These are phyloP conservation scores for Solenopsis invicta DNA, from an alignment of 1,140 invertebrate species.

Conservation along the genomic window DNA sequence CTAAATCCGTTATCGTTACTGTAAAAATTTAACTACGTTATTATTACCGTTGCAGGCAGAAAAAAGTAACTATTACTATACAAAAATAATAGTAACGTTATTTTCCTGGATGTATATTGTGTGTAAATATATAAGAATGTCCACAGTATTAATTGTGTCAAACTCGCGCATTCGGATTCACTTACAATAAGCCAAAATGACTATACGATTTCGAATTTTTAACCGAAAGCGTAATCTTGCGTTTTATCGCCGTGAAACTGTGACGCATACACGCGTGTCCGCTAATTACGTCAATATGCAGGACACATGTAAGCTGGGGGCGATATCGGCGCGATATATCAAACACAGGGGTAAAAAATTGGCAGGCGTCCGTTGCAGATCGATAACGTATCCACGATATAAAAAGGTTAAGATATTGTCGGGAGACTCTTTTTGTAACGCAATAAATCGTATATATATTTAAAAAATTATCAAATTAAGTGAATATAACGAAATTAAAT, in stretches of 20 bases:
- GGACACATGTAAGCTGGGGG: not conserved
- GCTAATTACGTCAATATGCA: conserved; percentile 18
- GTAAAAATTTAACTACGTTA: too few relatives aligned
- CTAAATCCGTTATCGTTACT: too few relatives aligned
- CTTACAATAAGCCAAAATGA: not conserved
- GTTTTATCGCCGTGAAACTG: not conserved
- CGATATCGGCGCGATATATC: conserved; percentile 29
- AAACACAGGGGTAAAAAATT: conserved; percentile 28
- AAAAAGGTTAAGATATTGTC: conserved; percentile 2
- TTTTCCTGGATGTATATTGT: not conserved
- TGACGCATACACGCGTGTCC: not conserved
- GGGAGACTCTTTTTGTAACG: not conserved
- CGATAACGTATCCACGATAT: conserved; percentile 29
- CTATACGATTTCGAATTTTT: conserved; percentile 2
- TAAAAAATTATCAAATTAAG: not conserved
- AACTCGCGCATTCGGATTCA: too few relatives aligned
- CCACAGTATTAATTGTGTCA: too few relatives aligned
- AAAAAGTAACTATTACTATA: too few relatives aligned
- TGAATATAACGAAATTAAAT: not conserved
- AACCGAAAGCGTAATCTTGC: not conserved
- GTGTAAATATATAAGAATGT: not conserved
- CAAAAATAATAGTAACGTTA: too few relatives aligned
- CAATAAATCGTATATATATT: not conserved
- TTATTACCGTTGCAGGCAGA: too few relatives aligned
- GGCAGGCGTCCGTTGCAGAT: not conserved